A percentile compares a stretch with the other conserved stretches of the same genome.
Conservation (phyloP, 2,888 invertebrate species). For the Zygogramma bicolorata region DNA sequence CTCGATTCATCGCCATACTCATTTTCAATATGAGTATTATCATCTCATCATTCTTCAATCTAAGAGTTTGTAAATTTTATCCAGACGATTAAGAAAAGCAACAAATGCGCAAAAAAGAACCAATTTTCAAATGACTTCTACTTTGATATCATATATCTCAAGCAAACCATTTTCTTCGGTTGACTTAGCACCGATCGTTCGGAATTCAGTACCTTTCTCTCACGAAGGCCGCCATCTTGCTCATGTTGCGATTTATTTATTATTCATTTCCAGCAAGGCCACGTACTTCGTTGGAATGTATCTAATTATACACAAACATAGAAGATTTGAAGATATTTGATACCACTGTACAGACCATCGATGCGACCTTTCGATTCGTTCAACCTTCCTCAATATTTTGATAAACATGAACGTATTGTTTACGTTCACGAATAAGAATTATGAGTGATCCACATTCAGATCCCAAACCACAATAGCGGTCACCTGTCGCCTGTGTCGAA, state of each 20-base stretch:
- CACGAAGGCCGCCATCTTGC: constrained; percentile 50
- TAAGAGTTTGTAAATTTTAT: too few species aligned
- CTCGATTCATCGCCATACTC: too few species aligned
- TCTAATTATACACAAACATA: constrained; percentile 8
- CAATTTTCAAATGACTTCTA: too few species aligned
- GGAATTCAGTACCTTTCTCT: constrained; percentile 52
- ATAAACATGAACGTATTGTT: not conserved
- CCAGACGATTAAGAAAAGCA: too few species aligned
- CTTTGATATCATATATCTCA: not conserved
- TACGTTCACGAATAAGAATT: not conserved
- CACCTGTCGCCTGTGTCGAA: not conserved
- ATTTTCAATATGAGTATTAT: too few species aligned
- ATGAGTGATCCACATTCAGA: not conserved
- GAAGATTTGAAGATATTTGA: constrained; percentile 12
- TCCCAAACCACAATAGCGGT: not conserved
- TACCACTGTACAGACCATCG: constrained; percentile 5
- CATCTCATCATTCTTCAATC: too few species aligned
- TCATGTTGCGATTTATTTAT: constrained; percentile 18
- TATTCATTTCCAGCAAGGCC: constrained; percentile 34
- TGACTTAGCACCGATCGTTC: constrained; percentile 13
- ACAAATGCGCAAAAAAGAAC: too few species aligned
- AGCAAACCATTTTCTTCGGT: not conserved
- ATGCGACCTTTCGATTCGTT: not conserved
- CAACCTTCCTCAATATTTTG: constrained; percentile 1
- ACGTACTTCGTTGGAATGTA: constrained; percentile 40